These are phyloP conservation scores for Acrobasis suavella DNA, from an alignment of 2,888 invertebrate species.

Conservation along the genomic window DNA sequence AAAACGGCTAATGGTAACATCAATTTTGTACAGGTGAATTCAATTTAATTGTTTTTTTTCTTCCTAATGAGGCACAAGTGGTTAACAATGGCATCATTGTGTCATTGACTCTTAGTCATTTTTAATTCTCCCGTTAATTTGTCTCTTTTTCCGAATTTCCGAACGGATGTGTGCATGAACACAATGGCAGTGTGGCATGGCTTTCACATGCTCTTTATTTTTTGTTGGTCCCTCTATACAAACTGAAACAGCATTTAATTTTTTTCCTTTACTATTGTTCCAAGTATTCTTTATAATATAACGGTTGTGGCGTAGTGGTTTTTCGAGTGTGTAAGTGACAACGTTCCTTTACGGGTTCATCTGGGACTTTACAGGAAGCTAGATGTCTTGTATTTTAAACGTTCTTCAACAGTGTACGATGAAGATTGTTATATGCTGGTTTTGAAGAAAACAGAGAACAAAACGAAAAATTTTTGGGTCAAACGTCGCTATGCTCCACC, in stretches of 20 bases:
- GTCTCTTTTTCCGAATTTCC: conserved; percentile 55
- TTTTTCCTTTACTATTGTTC: neutral
- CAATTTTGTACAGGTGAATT: conserved; percentile 52
- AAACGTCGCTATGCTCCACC: no score
- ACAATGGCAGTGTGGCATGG: conserved; percentile 35
- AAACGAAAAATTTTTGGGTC: no score
- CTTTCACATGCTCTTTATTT: conserved; percentile 29
- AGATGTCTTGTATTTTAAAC: no score
- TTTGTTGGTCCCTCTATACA: conserved; percentile 2
- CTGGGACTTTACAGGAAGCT: no score
- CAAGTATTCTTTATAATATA: no score
- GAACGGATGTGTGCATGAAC: conserved; percentile 45
- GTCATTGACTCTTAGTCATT: conserved; percentile 62
- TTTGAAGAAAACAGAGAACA: no score
- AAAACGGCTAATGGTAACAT: conserved; percentile 23
- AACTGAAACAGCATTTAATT: neutral
- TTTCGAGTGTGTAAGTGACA: no score
- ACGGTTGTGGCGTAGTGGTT: no score
- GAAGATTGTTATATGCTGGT: no score
- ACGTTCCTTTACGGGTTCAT: no score
- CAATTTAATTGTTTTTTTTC: conserved; percentile 70
- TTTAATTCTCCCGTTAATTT: conserved; percentile 60
- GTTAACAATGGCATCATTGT: conserved; percentile 74
- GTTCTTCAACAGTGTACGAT: no score
- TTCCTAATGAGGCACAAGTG: conserved; percentile 78